These are phyloP conservation scores for Cassiopea xamachana DNA, from an alignment of 30 jellyfish, hydroid and myxozoan genomes.

Conservation along the genomic window DNA sequence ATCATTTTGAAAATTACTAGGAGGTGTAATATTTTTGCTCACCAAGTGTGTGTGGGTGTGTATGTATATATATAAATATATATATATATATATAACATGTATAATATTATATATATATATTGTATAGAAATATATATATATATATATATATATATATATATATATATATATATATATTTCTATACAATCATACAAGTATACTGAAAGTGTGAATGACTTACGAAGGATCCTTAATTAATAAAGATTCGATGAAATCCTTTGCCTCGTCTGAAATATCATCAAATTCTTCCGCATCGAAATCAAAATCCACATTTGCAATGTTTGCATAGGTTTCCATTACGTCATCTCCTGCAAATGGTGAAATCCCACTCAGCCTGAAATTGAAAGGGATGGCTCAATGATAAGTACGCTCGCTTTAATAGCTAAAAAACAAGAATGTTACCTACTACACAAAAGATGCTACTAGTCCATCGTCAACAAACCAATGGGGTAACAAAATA, in stretches of 20 bases:
- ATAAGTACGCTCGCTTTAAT: not conserved
- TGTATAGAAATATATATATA: too few relatives aligned
- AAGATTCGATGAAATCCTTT: constrained; percentile 88
- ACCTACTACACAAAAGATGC: not conserved
- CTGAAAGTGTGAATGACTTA: constrained; percentile 31
- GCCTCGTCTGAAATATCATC: constrained; percentile 98
- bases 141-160: too few relatives aligned
- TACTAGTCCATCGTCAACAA: too few relatives aligned
- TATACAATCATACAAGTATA: too few relatives aligned
- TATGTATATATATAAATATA: too few relatives aligned
- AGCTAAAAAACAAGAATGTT: not conserved
- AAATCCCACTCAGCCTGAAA: constrained; percentile 95
- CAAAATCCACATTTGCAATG: constrained; percentile 96
- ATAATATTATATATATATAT: too few relatives aligned
- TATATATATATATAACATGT: too few relatives aligned
- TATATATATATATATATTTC: too few relatives aligned
- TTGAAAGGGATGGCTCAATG: not conserved
- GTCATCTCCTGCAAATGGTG: constrained; percentile 99
- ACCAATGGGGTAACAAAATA: too few relatives aligned
- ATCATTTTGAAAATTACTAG: too few relatives aligned
- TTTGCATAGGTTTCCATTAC: constrained; percentile 98
- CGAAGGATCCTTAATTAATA: constrained; percentile 86
- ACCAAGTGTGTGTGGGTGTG: too few relatives aligned
- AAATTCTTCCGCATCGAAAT: constrained; percentile 98
- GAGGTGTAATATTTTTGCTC: too few relatives aligned